Evolutionary conservation across 2,888 invertebrate genomes (phyloP).

Genomic region (Megamerina dolium): DNA sequence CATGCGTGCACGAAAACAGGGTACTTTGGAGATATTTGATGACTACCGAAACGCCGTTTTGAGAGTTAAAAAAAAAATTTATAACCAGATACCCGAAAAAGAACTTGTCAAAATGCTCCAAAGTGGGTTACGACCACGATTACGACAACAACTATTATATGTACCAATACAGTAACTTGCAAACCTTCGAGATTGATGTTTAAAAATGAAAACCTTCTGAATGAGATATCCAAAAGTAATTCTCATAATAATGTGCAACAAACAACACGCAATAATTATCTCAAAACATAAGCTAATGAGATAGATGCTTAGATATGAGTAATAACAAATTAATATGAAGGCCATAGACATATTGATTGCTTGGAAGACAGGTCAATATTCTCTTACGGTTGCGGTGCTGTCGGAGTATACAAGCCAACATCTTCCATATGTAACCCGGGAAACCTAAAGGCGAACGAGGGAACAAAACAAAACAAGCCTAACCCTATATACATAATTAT

Average conservation of each 20-base stretch:
- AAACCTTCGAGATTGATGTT: constrained; percentile 9
- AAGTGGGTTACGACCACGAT: constrained; percentile 6
- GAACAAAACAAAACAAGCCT: too few relatives aligned
- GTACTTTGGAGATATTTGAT: not conserved
- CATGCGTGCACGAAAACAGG: constrained; percentile 4
- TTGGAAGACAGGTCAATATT: constrained; percentile 5
- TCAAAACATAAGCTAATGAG: constrained; percentile 2
- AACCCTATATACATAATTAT: too few relatives aligned
- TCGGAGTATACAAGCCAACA: constrained; percentile 7
- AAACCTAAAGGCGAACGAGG: constrained; percentile 9
- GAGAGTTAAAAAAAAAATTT: constrained; percentile 10
- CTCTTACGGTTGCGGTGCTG: constrained; percentile 11
- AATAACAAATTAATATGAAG: too few relatives aligned
- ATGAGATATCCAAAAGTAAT: constrained; percentile 2
- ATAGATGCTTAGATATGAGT: too few relatives aligned
- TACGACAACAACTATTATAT: constrained; percentile 10
- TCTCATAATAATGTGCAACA: not conserved
- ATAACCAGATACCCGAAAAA: constrained; percentile 3
- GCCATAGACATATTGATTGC: constrained; percentile 10
- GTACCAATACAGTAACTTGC: constrained; percentile 13
- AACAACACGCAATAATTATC: not conserved
- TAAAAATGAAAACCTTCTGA: constrained; percentile 13
- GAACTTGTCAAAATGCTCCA: constrained; percentile 14
- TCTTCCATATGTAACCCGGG: constrained; percentile 8
- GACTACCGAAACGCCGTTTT: constrained; percentile 11